These are phyloP conservation scores for Petrocephalus schoutedeni DNA, from an alignment of 2,797 vertebrate genomes.

Conservation along the genomic window DNA sequence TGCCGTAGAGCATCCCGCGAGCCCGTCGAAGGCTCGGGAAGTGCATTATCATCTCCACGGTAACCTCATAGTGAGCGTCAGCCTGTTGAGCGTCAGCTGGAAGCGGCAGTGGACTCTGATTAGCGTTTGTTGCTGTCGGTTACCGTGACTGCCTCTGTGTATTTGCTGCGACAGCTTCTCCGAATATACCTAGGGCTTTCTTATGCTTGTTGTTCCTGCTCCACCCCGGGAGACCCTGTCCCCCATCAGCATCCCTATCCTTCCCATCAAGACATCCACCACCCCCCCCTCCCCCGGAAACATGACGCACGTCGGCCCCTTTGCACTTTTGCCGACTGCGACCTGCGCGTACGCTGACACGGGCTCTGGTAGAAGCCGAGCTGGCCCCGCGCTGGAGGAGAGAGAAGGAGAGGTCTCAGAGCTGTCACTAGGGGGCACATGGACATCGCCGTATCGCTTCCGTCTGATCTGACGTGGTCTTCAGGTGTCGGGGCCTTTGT, in stretches of 20 bases:
- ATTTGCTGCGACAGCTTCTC: background rate
- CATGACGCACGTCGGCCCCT: background rate
- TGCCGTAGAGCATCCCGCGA: background rate
- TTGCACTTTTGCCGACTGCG: background rate
- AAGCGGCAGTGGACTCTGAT: background rate
- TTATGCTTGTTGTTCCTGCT: background rate
- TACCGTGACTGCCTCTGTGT: background rate
- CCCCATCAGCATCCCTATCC: background rate
- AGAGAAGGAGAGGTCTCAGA: background rate
- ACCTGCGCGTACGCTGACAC: background rate
- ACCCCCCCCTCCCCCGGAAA: background rate
- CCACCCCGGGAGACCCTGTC: background rate
- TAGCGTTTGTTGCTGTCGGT: background rate
- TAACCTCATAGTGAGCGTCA: background rate
- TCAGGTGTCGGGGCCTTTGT: constrained; percentile 58
- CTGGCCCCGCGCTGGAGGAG: background rate
- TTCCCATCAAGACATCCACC: background rate
- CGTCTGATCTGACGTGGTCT: constrained; percentile 32
- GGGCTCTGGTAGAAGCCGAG: background rate
- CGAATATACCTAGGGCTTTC: background rate
- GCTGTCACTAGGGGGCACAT: constrained; percentile 73
- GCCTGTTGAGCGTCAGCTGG: background rate
- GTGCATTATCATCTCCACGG: background rate
- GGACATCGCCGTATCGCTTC: constrained; percentile 36
- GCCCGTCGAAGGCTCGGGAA: background rate